Evolutionary conservation across 2,113 vertebrate genomes (phyloP).

Genomic region (Ranitomeya variabilis): DNA sequence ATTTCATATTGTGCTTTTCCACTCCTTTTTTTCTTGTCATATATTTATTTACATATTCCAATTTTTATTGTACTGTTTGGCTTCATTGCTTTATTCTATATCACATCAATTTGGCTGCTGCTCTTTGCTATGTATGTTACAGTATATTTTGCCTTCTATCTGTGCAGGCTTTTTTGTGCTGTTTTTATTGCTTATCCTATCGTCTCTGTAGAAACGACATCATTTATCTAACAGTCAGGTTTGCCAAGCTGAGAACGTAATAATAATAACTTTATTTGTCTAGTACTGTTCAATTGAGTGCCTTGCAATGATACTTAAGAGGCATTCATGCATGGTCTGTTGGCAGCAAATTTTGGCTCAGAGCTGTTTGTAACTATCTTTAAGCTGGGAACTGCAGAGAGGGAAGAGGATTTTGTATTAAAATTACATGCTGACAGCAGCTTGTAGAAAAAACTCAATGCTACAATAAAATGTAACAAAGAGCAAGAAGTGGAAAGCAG

Average conservation of each 20-base stretch:
- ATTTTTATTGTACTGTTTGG: no score
- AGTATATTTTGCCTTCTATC: neutral
- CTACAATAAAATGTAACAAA: neutral
- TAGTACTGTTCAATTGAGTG: slow-evolving; percentile 29
- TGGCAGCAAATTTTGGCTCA: slow-evolving; percentile 34
- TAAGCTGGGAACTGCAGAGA: slow-evolving; percentile 15
- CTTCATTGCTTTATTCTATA: neutral
- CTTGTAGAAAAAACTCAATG: neutral
- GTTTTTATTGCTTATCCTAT: neutral
- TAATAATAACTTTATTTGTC: slow-evolving; percentile 50
- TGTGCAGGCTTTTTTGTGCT: neutral
- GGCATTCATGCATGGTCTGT: slow-evolving; percentile 48
- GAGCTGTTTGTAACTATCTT: slow-evolving; percentile 31
- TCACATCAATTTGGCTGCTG: no score
- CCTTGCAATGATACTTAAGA: slow-evolving; percentile 46
- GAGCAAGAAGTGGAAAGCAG: neutral
- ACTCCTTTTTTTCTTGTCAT: no score
- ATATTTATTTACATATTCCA: no score
- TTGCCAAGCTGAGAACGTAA: slow-evolving; percentile 36
- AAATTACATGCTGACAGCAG: neutral
- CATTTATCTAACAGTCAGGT: slow-evolving; percentile 12
- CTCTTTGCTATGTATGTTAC: no score
- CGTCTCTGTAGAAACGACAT: neutral
- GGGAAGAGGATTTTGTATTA: neutral
- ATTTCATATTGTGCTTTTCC: no score